Base-by-base conservation (phyloP, 2,888 invertebrate genomes). In the Dorcus hopei region DNA sequence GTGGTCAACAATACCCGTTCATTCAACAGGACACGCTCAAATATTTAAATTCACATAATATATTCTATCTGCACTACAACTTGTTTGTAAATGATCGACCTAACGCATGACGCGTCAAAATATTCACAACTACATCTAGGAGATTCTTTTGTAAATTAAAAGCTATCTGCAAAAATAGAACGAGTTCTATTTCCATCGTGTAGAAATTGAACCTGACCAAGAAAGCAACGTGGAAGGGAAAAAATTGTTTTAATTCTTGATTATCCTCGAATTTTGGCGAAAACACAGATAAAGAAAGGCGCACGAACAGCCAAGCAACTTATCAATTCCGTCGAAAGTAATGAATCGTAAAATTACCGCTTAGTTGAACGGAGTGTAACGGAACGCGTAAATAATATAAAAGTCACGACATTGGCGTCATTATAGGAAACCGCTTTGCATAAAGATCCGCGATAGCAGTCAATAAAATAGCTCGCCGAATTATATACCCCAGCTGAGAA, bases 341-440 rank as follows among this genome's bases (percentile, higher is more conserved):
- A 78, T 78, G 78, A 78, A 73, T 75, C 77, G 77, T 77, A 75
- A 78, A 78, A 78, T 77, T 75, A 76, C 72, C 77, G 76, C 73
- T 72, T 75, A 74, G 73, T 68, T 66, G 67, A 60, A 63, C 63
- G 67, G 63, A 64, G 66, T 66, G 66, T 66, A 68, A 68, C 72
- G 72, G 70, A 72, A 72, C 72, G 73, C 74, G 74, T 76, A 76
- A 77, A 77, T 77, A 77, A 77, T 76, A 74, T 76, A 77, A 76
- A 73, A 74, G 73, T 76, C 73, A 72, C 75, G 72, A 69, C 74
- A 69, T 68, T 68, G 69, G 45, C 72, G 72, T 76, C 76, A 77
- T 77, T 77, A 77, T 76, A 75, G 77, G 76, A 77, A 76, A 75
- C 76, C 76, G 77, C 73, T 77, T 77, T 77, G 76, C 77, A 77